phyloP scores from a whole-genome alignment of 2,797 vertebrate species.

The Pseudochirops cupreus region DNA sequence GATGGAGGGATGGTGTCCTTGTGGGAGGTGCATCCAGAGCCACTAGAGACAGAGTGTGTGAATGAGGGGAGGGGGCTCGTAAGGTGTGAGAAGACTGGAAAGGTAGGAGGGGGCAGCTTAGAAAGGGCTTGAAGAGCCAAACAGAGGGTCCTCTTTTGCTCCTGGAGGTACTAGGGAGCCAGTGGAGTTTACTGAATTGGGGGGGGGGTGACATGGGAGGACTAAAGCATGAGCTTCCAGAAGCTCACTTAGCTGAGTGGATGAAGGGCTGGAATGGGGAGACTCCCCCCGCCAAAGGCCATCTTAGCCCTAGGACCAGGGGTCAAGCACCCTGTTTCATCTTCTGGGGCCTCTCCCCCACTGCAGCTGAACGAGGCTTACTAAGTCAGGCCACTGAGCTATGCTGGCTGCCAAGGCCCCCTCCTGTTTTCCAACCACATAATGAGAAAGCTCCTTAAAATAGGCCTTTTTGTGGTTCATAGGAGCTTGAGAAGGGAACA shows the following conservation, averaged over 20 bases:
- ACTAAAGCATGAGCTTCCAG: neutral
- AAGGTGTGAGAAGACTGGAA: neutral
- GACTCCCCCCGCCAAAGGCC: neutral
- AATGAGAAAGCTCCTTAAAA: slow-evolving; percentile 21
- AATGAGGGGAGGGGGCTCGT: neutral
- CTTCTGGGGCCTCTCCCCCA: neutral
- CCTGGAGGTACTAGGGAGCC: neutral
- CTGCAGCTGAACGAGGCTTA: neutral
- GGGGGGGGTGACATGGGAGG: neutral
- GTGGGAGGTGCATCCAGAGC: neutral
- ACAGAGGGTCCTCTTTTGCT: neutral
- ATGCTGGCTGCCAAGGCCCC: neutral
- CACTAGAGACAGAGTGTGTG: neutral
- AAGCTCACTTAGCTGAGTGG: neutral
- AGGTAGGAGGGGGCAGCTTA: neutral
- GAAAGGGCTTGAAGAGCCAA: neutral
- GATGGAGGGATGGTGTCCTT: neutral
- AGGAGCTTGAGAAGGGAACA: neutral
- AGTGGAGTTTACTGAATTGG: neutral
- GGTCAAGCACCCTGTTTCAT: neutral
- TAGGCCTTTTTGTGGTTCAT: neutral
- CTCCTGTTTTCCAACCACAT: neutral
- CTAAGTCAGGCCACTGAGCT: neutral
- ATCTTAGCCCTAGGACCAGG: neutral
- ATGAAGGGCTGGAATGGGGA: neutral